These are phyloP conservation scores for Drosophila chauvacae DNA, from an alignment of 1,140 invertebrate species.

Conservation along the genomic window DNA sequence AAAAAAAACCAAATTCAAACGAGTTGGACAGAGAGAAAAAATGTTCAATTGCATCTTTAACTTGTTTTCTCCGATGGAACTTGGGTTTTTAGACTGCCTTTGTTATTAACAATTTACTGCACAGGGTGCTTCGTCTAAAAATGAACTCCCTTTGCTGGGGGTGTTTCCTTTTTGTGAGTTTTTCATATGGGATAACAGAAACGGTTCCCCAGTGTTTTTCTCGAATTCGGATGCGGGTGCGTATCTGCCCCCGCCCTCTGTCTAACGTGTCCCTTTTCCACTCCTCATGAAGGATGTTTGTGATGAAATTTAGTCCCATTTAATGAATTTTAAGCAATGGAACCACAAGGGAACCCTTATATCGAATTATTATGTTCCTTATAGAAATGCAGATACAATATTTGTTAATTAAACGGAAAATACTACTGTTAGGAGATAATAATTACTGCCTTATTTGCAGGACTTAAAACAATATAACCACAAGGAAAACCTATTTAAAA, in stretches of 20 bases:
- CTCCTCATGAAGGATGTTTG: slow-evolving; percentile 17
- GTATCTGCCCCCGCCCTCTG: not conserved
- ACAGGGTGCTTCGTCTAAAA: slow-evolving; percentile 13
- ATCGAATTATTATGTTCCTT: not conserved
- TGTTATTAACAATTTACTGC: slow-evolving; percentile 42
- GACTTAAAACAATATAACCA: not conserved
- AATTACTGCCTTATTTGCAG: not conserved
- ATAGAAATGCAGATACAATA: not conserved
- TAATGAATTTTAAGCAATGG: not conserved
- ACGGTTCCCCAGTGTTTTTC: not conserved
- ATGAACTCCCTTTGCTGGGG: slow-evolving; percentile 1
- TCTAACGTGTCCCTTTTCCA: not conserved
- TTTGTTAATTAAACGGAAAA: not conserved
- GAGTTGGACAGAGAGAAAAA: slow-evolving; percentile 23
- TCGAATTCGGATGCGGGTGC: slow-evolving; percentile 24
- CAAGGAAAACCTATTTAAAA: too few relatives aligned
- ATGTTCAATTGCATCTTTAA: slow-evolving; percentile 74
- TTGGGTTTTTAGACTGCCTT: slow-evolving; percentile 34
- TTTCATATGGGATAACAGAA: slow-evolving; percentile 30
- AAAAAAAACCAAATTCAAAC: slow-evolving; percentile 16
- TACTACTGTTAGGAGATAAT: not conserved
- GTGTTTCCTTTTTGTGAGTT: slow-evolving; percentile 10
- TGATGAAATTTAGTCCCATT: slow-evolving; percentile 23
- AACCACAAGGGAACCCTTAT: not conserved
- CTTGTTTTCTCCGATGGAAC: slow-evolving; percentile 50